phyloP scores from a whole-genome alignment of 2,888 invertebrate genomes.

The Drosophila demipolita region DNA sequence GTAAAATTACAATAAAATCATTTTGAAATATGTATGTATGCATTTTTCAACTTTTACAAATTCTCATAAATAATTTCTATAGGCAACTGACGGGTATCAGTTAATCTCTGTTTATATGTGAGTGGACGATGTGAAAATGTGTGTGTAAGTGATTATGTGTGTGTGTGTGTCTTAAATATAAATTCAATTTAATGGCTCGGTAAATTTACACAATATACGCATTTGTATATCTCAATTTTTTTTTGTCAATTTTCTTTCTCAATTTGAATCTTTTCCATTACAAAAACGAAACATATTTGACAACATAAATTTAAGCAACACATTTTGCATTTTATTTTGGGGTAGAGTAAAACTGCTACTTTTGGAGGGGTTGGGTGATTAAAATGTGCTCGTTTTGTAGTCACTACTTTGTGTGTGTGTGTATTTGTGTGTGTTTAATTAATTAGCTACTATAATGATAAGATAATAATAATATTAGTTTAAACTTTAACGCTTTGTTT shows the following conservation, averaged over 20 bases:
- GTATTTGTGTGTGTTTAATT: conserved; percentile 38
- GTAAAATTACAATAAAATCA: conserved; percentile 85
- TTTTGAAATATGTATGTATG: conserved; percentile 67
- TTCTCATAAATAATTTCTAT: conserved; percentile 63
- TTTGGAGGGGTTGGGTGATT: conserved; percentile 29
- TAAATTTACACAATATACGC: conserved; percentile 80
- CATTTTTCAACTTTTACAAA: conserved; percentile 30
- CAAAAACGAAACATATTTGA: conserved; percentile 57
- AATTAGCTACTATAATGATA: conserved; percentile 71
- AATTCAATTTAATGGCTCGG: conserved; percentile 85
- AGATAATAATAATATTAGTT: conserved; percentile 60
- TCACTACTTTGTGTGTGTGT: conserved; percentile 42
- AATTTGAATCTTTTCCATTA: conserved; percentile 43
- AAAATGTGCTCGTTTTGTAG: conserved; percentile 49
- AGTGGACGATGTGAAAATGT: conserved; percentile 57
- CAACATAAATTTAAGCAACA: conserved; percentile 59
- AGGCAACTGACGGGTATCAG: conserved; percentile 48
- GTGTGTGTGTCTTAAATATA: conserved; percentile 74
- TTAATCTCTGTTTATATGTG: conserved; percentile 50
- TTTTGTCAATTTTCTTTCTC: conserved; percentile 39
- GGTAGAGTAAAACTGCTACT: conserved; percentile 38
- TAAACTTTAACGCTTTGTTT: conserved; percentile 70
- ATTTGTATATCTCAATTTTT: conserved; percentile 65
- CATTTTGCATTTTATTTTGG: conserved; percentile 19
- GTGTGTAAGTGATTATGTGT: conserved; percentile 52